Evolutionary conservation across 2,888 invertebrate species (phyloP), one percentile per base, ranked within the genome.

Genomic region (Cheilosia impressa): DNA sequence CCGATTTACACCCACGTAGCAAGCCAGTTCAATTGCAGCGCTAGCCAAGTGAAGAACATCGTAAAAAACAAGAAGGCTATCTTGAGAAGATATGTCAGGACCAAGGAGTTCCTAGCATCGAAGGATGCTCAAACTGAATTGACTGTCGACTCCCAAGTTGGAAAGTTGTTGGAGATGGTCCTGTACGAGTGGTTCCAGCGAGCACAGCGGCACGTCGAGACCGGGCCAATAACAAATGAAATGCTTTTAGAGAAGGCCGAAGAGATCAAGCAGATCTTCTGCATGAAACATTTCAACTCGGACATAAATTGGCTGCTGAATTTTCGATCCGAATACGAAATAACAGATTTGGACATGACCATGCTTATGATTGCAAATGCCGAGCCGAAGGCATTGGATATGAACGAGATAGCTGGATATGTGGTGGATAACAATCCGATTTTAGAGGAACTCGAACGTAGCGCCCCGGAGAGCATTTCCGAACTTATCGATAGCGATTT

Each of bases 151-250:
- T 41, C 47, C 0, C 34, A 65, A 57, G 15, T 63, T 15, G n/a
- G 27, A 1, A 19, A 3, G 4, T 13, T 83, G 2, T 9, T 83
- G 9, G 82, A 83, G 13, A 72, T 58, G 52, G 53, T 83, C 4
- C 57, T 83, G 0, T 72, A 31, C 55, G 82, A 83, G 62, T 78
- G 82, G 82, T 72, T 83, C 52, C 71, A 52, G 22, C 71, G 82
- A 6, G 78, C 82, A 0, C 82, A 83, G 15, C 45, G 50, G 17
- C 31, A 60, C 6, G 15, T 41, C 10, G 66, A 76, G 66, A 78
- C 60, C 6, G 82, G 77, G 0, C 24, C 78, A 17, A 62, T 83
- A 3, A 83, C 82, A 17, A 66, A 83, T 0, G 50, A 72, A 22
- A 72, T 78, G 10, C 10, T 83, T 19, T 13, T 83, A 15, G n/a